A percentile compares a stretch with the other conserved stretches of the same genome.
phyloP scores from a whole-genome alignment of 2,113 vertebrate genomes.

The Hydrochoerus hydrochaeris region DNA sequence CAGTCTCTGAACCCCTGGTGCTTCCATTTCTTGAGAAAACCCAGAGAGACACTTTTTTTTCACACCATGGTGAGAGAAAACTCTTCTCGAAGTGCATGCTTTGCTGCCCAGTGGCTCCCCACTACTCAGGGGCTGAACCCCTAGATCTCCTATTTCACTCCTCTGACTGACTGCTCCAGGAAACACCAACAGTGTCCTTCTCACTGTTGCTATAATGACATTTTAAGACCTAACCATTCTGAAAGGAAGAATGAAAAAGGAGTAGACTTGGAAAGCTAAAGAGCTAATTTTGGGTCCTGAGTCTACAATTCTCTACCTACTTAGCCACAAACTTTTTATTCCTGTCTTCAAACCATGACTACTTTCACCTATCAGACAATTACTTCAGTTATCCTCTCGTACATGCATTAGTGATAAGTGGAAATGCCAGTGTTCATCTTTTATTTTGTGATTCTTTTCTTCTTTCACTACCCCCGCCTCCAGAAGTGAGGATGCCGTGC shows the following conservation, averaged over 20 bases:
- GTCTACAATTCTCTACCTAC: not conserved
- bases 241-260: not conserved
- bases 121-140: fast-evolving
- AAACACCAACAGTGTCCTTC: fast-evolving
- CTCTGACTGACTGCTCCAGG: not conserved
- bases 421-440: not conserved
- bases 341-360: too few relatives aligned
- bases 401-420: too few relatives aligned
- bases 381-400: not conserved
- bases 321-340: too few relatives aligned
- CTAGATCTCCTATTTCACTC: not conserved
- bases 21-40: not conserved
- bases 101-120: too few relatives aligned
- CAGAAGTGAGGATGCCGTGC: not conserved
- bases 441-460: not conserved
- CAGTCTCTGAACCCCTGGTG: too few relatives aligned
- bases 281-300: not conserved
- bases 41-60: not conserved
- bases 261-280: not conserved
- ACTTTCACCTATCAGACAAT: not conserved
- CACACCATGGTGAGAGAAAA: not conserved
- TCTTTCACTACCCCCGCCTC: not conserved
- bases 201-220: too few relatives aligned
- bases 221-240: fast-evolving
- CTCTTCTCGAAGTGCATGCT: not conserved